phyloP scores from a whole-genome alignment of 2,113 vertebrate genomes.

The Pycnonotus jocosus region DNA sequence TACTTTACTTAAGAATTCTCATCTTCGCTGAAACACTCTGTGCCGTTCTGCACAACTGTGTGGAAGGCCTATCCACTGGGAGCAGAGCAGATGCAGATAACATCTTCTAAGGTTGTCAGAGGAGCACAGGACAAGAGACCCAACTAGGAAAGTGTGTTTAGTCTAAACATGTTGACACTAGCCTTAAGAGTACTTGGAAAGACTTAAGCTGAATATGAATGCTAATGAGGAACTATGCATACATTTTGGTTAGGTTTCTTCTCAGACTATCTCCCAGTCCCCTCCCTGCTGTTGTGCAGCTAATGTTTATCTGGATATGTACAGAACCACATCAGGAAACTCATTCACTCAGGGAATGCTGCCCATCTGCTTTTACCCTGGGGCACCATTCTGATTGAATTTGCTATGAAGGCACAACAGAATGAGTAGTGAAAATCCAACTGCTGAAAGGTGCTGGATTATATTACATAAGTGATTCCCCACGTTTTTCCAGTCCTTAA shows the following conservation, averaged over 20 bases:
- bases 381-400: not conserved
- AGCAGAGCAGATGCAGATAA: not conserved
- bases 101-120: not conserved
- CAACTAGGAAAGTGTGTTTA: not conserved
- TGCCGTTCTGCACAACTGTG: not conserved
- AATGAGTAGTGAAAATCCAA: not conserved
- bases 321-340: not conserved
- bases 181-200: not conserved
- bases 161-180: not conserved
- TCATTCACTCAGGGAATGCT: accelerated
- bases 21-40: not conserved
- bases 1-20: not conserved
- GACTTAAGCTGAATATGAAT: not conserved
- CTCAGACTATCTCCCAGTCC: not conserved
- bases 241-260: not conserved
- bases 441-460: not conserved
- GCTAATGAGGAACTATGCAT: not conserved
- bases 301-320: accelerated
- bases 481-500: not conserved
- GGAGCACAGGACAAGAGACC: not conserved
- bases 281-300: not conserved
- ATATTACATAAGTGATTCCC: accelerated
- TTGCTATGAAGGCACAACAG: not conserved
- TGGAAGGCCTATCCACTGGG: accelerated
- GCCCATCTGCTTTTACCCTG: not conserved